Evolutionary conservation across 2,113 vertebrate species (phyloP), one percentile per base, ranked within the genome.

Genomic region (Calidris pugnax): DNA sequence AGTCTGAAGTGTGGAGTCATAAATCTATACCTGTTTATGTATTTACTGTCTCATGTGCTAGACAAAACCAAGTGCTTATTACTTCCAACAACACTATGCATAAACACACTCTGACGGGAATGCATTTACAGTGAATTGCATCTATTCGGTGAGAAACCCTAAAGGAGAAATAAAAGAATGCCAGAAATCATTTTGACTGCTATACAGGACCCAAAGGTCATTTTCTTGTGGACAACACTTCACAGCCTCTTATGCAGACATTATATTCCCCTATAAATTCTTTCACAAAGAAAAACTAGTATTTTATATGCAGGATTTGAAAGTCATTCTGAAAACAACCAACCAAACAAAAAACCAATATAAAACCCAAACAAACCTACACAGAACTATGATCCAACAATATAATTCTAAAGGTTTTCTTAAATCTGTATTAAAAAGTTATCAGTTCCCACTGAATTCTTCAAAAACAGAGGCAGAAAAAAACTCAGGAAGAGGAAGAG

Each of bases 11-110:
- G 10, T 8, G 71, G 26, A 63, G 32, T 55, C 85, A 72, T 93
- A 91, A 96, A 94, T 91, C 72, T 84, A 27, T 43, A 94, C 35
- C 43, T 94, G 72, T 86, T 80, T 87, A 67, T 51, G 16, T 74
- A 59, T 89, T 91, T 91, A 90, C 64, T 77, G 82, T 77, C 43
- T 94, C 53, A 81, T 23, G 47, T 26, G 13, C 41, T 55, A 69
- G 57, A 83, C 73, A 85, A 86, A 85, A 12, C 9, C 39, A 59
- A 88, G 33, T 56, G n/a, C 33, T 93, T 86, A 71, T 66, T 88
- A 53, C 55, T 84, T 92, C 43, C 43, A 77, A 74, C 64, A 84
- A 17, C 1, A 2, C 37, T 83, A 51, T 32, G 23, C 72, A 86
- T 77, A 93, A 90, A 43, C 47, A 79, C 14, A 55, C 35, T 74